Evolutionary conservation across 92 coral and sea anemone genomes (phyloP), one percentile per base, ranked within the genome.

Genomic region (Isaurus tuberculatus): DNA sequence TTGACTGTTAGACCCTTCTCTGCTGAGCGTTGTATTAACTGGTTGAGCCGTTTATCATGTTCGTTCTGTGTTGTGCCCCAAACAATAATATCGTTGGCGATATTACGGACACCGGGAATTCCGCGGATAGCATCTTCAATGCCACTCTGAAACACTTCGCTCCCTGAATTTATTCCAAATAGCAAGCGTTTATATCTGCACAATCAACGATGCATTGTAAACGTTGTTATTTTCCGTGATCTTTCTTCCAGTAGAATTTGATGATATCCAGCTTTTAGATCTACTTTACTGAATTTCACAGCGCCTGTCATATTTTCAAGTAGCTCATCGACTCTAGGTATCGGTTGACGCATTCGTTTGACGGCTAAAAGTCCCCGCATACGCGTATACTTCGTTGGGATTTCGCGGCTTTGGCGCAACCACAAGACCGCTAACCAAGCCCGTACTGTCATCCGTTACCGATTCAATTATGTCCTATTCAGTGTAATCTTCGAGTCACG

Each of bases 61-160:
- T 72, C 53, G 40, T 84, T 79, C 79, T 46, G 79, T 34, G 67
- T 65, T 25, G 17, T 70, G 20, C 79, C 86, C 79, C 79, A 70
- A 46, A 84, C 64, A 84, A 73, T 84, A 36, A 84, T 84, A 53
- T 85, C 83, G 46, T 74, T 77, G 30, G 88, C 83, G 9, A 85
- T 74, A 80, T 86, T 28, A 80, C 90, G 82, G 68, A 90, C 84
- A 68, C 84, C 88, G 70, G 87, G 61, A 77, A 87, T 78, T 61
- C 91, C 68, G 78, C 90, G 83, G 74, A 90, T 85, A 8, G 84
- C 78, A 55, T 85, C 78, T 73, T 48, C 83, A 15, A 68, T 77
- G 57, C 84, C 75, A 64, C 71, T 74, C 46, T 85, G 78, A 31
- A 75, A 75, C 63, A 85, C 84, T 60, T 85, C 83, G 36, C 84